Evolutionary conservation across 2,113 vertebrate genomes (phyloP).

Genomic region (Fregata magnificens): DNA sequence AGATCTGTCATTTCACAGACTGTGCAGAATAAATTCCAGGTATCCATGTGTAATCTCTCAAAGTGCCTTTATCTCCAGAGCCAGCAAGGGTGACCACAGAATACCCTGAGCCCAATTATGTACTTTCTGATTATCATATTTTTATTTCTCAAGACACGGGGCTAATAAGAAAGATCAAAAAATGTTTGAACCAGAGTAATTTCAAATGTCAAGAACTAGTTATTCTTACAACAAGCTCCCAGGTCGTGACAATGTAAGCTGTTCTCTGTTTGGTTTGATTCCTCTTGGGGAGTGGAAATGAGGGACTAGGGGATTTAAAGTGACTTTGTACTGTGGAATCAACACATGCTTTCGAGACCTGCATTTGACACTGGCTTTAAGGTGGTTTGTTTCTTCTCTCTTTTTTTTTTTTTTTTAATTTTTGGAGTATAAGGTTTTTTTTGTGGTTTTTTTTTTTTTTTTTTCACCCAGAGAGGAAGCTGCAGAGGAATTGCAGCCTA

Average conservation of each 20-base stretch:
- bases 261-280: slow-evolving; percentile 53
- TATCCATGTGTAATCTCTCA: slow-evolving; percentile 38
- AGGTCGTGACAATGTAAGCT: slow-evolving; percentile 2
- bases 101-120: slow-evolving; percentile 50
- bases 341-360: neutral
- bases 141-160: slow-evolving; percentile 45
- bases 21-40: slow-evolving; percentile 56
- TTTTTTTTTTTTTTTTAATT: neutral
- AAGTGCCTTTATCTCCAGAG: slow-evolving; percentile 36
- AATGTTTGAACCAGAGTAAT: slow-evolving; percentile 48
- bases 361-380: neutral
- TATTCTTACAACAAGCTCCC: slow-evolving; percentile 29
- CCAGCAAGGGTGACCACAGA: slow-evolving; percentile 26
- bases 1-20: slow-evolving; percentile 55
- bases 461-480: neutral
- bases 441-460: neutral
- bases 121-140: slow-evolving; percentile 49
- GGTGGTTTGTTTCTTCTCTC: neutral
- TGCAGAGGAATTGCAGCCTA: neutral
- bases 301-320: slow-evolving; percentile 3
- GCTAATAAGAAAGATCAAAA: slow-evolving; percentile 62
- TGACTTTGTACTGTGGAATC: slow-evolving; percentile 2
- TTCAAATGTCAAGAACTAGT: slow-evolving; percentile 62
- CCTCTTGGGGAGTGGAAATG: neutral
- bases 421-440: neutral